A percentile compares a stretch with the other conserved stretches of the same genome.
These are phyloP conservation scores for Tachina lurida DNA, from an alignment of 2,888 invertebrate genomes.

Conservation along the genomic window DNA sequence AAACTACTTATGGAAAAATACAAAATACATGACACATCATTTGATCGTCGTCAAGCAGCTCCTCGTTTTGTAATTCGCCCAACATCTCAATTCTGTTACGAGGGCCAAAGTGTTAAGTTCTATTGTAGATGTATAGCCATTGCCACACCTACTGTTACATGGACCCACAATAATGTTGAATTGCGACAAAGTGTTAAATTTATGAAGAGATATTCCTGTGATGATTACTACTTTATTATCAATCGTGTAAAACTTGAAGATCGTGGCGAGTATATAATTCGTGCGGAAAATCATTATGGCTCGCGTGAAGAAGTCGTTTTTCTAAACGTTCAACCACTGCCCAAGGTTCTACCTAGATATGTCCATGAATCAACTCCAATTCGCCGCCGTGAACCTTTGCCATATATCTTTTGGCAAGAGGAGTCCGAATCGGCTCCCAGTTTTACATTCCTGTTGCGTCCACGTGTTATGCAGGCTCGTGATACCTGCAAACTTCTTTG, in stretches of 20 bases:
- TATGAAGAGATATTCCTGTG: conserved; percentile 98
- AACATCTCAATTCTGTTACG: conserved; percentile 96
- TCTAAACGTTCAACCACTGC: conserved; percentile 94
- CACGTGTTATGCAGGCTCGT: conserved; percentile 98
- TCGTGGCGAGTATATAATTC: conserved; percentile 97
- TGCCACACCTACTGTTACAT: conserved; percentile 96
- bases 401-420: conserved; percentile 96
- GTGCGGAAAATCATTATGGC: conserved; percentile 98
- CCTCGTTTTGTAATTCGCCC: conserved; percentile 99
- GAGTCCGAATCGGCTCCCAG: conserved; percentile 96
- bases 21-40: conserved; percentile 97
- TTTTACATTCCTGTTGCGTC: conserved; percentile 99
- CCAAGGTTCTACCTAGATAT: conserved; percentile 82
- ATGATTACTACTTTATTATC: conserved; percentile 98
- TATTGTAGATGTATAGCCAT: conserved; percentile 98
- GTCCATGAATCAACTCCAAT: conserved; percentile 88
- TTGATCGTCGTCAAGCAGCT: conserved; percentile 98
- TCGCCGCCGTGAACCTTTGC: conserved; percentile 91
- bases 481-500: conserved; percentile 99
- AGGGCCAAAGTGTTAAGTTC: conserved; percentile 98
- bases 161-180: conserved; percentile 97
- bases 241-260: conserved; percentile 97
- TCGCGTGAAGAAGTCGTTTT: conserved; percentile 97
- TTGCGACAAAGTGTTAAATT: conserved; percentile 98
- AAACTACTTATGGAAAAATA: conserved; percentile 98